Evolutionary conservation across 2,888 invertebrate species (phyloP), one percentile per base, ranked within the genome.

Genomic region (Notodromas monacha): DNA sequence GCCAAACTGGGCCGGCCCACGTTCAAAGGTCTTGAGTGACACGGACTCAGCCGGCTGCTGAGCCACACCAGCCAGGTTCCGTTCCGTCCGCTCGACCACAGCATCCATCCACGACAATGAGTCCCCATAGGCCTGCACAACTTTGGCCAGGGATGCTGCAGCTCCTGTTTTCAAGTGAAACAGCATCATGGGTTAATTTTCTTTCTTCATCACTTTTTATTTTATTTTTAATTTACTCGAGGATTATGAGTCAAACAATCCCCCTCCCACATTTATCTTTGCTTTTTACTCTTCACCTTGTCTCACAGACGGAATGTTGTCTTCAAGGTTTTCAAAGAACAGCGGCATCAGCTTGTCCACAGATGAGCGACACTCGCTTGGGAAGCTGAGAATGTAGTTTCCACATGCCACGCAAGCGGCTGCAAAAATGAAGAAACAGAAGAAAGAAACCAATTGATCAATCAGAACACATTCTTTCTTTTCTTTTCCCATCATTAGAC

Each of bases 371-470:
- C 51, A 49, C 38, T 55, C 54, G 30, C 50, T 49, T 4, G 56
- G 54, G 40, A 52, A 57, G 37, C 51, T 49, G 14, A 48, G 37
- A n/a, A 56, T 43, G 41, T 57, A 55, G 37, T 51, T 54, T 12
- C 56, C 56, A 45, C 53, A 52, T 2, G 57, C 56, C 16, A 57
- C 45, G 41, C 56, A 57, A 1, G 57, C 55, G 36, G 56, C 56
- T 55, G 42, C 30, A 43, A 42, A 26, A 39, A 31, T 30, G 31
- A 29, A 32, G n/a, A n/a, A n/a, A n/a, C n/a, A n/a, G n/a, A n/a
- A n/a, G n/a, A n/a, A n/a, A n/a, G n/a, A n/a, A n/a, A n/a, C n/a
- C n/a, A n/a, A n/a, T n/a, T n/a, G n/a, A n/a, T n/a, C n/a, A n/a
- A n/a, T n/a, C n/a, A n/a, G n/a, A n/a, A n/a, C n/a, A n/a, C n/a